A percentile compares a stretch with the other conserved stretches of the same genome.
These are phyloP conservation scores for Gila orcuttii DNA, from an alignment of 2,113 vertebrate genomes.

Conservation along the genomic window DNA sequence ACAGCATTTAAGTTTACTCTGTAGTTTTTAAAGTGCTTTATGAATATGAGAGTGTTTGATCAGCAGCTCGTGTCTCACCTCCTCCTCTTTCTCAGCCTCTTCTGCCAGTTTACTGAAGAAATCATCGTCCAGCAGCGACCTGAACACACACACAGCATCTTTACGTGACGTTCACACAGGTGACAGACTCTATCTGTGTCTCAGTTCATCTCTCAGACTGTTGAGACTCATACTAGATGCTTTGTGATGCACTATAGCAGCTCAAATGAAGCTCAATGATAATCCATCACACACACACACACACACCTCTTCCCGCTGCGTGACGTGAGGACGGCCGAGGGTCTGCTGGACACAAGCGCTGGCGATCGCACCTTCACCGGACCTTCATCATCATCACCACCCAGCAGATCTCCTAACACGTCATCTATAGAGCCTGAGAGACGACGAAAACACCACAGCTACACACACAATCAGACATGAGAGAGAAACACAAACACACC, in stretches of 20 bases:
- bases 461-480: background rate
- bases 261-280: background rate
- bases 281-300: no score
- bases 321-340: constrained; percentile 1
- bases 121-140: constrained; percentile 73
- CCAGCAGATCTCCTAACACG: constrained; percentile 77
- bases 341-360: background rate
- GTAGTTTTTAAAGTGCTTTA: background rate
- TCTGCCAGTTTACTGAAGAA: constrained; percentile 74
- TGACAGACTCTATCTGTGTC: background rate
- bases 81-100: constrained; percentile 71
- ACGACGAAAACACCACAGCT: constrained; percentile 23
- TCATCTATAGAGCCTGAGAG: constrained; percentile 75
- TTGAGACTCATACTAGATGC: background rate
- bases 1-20: background rate
- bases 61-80: constrained; percentile 39
- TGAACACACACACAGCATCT: constrained; percentile 44
- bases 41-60: background rate
- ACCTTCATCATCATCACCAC: constrained; percentile 67
- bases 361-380: constrained; percentile 58
- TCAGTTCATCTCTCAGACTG: background rate
- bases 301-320: constrained; percentile 65
- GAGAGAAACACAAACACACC: no score
- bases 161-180: background rate
- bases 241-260: background rate